Evolutionary conservation across 2,888 invertebrate species (phyloP).

Genomic region (Ryuthela nishihirai): DNA sequence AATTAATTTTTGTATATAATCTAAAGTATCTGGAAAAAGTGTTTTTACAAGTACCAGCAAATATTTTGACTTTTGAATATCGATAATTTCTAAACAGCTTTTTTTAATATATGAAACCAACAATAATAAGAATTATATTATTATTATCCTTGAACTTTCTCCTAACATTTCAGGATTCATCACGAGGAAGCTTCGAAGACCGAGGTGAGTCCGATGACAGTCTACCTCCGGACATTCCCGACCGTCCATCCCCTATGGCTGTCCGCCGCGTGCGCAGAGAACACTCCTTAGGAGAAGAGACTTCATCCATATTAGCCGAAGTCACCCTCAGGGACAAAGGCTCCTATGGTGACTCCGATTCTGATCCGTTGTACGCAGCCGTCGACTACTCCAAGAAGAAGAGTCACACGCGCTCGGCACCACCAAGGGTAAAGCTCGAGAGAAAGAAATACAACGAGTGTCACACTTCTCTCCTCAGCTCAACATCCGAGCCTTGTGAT

Average conservation of each 20-base stretch:
- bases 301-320: constrained; percentile 1
- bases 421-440: constrained; percentile 49
- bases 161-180: constrained; percentile 26
- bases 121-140: no score
- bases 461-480: constrained; percentile 31
- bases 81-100: no score
- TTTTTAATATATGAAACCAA: no score
- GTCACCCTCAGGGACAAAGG: background rate
- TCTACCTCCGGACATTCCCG: constrained; percentile 24
- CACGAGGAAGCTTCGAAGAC: constrained; percentile 32
- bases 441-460: constrained; percentile 45
- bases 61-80: no score
- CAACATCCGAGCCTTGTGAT: constrained; percentile 31
- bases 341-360: constrained; percentile 16
- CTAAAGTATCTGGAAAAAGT: background rate
- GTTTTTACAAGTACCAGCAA: no score
- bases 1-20: no score
- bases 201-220: constrained; percentile 31
- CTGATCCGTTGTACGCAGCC: constrained; percentile 43
- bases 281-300: constrained; percentile 5
- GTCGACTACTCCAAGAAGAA: constrained; percentile 43
- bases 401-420: constrained; percentile 33
- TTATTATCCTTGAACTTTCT: no score
- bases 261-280: constrained; percentile 8
- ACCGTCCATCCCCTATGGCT: constrained; percentile 5